phyloP scores from a whole-genome alignment of 2,888 invertebrate genomes.

The Stenodera caucasica region DNA sequence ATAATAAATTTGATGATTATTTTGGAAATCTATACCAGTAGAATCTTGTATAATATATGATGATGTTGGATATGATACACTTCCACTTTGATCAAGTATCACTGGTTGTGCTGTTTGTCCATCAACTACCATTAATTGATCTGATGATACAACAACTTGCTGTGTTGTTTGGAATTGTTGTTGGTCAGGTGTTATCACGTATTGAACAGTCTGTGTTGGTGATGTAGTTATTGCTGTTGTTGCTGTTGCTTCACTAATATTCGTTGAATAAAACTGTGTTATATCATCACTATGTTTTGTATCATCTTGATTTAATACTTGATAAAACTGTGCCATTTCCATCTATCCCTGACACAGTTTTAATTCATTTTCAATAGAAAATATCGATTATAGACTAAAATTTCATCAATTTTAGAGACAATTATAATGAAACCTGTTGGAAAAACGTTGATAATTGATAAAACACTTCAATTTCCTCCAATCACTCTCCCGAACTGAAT shows the following conservation, averaged over 20 bases:
- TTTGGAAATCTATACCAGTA: constrained; percentile 22
- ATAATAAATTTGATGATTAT: constrained; percentile 40
- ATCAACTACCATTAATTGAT: constrained; percentile 56
- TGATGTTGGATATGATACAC: constrained; percentile 41
- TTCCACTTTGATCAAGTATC: constrained; percentile 45
- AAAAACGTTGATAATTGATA: not conserved
- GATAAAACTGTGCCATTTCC: constrained; percentile 70
- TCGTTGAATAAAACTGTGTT: constrained; percentile 65
- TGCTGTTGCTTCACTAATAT: constrained; percentile 54
- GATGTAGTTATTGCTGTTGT: not conserved
- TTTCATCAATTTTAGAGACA: not conserved
- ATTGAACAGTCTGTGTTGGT: constrained; percentile 45
- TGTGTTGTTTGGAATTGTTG: constrained; percentile 44
- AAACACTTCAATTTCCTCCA: not conserved
- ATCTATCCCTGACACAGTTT: not conserved
- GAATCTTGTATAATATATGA: constrained; percentile 35
- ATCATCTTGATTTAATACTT: constrained; percentile 63
- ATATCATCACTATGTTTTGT: constrained; percentile 63
- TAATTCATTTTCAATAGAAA: not conserved
- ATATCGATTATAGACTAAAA: not conserved
- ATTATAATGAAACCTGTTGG: not conserved
- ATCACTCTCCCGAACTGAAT: not conserved
- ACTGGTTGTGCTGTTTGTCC: constrained; percentile 55
- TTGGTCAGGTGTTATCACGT: constrained; percentile 48
- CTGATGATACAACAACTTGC: constrained; percentile 47